Conservation (phyloP, 1,140 invertebrate genomes). For the Scaptodrosophila lebanonensis region DNA sequence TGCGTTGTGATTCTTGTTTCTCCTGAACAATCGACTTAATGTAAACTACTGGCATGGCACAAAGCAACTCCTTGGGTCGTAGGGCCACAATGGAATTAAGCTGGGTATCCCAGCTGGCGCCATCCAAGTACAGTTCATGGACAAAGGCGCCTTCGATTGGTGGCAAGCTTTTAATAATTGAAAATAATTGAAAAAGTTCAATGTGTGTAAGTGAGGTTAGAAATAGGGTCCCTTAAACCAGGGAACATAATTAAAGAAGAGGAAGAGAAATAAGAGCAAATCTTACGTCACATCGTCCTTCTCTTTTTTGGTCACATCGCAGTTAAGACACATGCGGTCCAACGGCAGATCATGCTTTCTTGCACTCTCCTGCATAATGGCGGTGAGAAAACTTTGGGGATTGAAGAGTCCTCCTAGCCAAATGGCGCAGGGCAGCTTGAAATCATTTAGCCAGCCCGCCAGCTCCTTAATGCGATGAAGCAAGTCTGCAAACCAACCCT, state of each 20-base stretch:
- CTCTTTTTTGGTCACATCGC: conserved; percentile 96
- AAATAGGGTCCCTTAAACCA: too few relatives aligned
- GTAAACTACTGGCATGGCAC: conserved; percentile 93
- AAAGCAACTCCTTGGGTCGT: conserved; percentile 92
- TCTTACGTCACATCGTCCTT: conserved; percentile 88
- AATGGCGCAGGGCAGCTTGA: conserved; percentile 88
- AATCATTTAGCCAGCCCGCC: conserved; percentile 88
- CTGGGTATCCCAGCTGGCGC: conserved; percentile 93
- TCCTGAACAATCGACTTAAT: conserved; percentile 93
- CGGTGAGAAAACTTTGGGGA: conserved; percentile 97
- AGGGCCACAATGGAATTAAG: conserved; percentile 89
- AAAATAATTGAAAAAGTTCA: too few relatives aligned
- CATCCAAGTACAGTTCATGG: conserved; percentile 95
- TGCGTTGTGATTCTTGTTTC: conserved; percentile 89
- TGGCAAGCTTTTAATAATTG: conserved; percentile 81
- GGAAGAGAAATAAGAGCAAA: neutral
- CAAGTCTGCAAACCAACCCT: conserved; percentile 93
- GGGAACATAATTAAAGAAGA: too few relatives aligned
- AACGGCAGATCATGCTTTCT: conserved; percentile 97
- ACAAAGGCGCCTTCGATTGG: conserved; percentile 95
- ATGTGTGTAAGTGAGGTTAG: too few relatives aligned
- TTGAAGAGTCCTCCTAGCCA: conserved; percentile 98
- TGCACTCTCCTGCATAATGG: conserved; percentile 98
- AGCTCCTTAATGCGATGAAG: conserved; percentile 89
- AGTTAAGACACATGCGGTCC: conserved; percentile 96